These are phyloP conservation scores for Corythornis cristatus DNA, from an alignment of 2,113 vertebrate genomes.

Conservation along the genomic window DNA sequence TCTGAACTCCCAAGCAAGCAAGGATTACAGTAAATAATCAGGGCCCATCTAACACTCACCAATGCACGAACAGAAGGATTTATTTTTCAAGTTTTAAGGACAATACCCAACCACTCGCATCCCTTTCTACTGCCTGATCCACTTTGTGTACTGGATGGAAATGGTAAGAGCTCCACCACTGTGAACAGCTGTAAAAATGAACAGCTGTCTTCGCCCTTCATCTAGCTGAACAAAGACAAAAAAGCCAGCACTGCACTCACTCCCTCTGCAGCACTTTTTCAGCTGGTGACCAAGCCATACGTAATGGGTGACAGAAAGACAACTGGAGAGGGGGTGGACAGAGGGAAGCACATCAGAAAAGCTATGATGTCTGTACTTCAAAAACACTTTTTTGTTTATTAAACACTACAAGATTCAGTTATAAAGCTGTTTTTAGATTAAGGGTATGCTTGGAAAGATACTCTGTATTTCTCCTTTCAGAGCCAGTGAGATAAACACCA, in stretches of 20 bases:
- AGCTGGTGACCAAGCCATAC: neutral
- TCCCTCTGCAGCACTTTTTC: neutral
- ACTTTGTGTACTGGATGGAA: neutral
- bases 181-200: neutral
- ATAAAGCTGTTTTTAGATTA: neutral
- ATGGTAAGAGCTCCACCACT: neutral
- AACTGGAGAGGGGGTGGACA: neutral
- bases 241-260: neutral
- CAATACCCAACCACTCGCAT: rapidly evolving
- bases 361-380: neutral
- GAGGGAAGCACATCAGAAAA: neutral
- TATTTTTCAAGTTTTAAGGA: neutral
- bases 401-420: neutral
- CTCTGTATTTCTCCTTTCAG: neutral
- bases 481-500: neutral
- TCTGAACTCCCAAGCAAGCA: neutral
- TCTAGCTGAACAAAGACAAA: neutral
- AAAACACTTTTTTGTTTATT: neutral
- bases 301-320: neutral
- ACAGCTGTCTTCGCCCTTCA: neutral
- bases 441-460: neutral
- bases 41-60: neutral
- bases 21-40: neutral
- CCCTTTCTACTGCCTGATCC: neutral
- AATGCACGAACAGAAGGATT: neutral